Evolutionary conservation across 2,888 invertebrate species (phyloP).

Genomic region (Drosophila limbata): DNA sequence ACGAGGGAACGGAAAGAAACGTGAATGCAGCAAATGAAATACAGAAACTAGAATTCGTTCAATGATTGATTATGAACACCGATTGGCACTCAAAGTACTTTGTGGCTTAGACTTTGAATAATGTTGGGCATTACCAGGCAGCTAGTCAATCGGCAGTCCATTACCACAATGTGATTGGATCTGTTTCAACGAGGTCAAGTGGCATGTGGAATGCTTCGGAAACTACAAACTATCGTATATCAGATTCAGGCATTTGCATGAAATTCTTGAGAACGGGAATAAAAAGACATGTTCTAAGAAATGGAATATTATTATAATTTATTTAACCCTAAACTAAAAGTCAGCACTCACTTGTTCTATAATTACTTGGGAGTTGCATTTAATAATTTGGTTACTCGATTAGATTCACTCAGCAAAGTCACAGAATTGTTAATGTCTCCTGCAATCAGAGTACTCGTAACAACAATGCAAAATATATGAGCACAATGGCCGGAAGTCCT

Average conservation of each 20-base stretch:
- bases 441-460: background rate
- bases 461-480: background rate
- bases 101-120: slow-evolving; percentile 33
- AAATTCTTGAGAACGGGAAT: background rate
- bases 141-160: slow-evolving; percentile 6
- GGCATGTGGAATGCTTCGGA: slow-evolving; percentile 1
- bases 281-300: too few relatives aligned
- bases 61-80: slow-evolving; percentile 75
- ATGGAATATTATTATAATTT: background rate
- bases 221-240: background rate
- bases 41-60: slow-evolving; percentile 27
- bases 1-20: background rate
- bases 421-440: background rate
- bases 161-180: slow-evolving; percentile 9
- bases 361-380: background rate
- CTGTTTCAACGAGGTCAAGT: slow-evolving; percentile 6
- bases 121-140: slow-evolving; percentile 18
- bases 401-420: background rate
- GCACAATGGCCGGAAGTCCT: slow-evolving; percentile 52
- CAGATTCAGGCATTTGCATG: background rate
- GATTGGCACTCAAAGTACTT: slow-evolving; percentile 63
- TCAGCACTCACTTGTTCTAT: too few relatives aligned
- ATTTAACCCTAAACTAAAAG: background rate
- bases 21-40: slow-evolving; percentile 13
- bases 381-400: background rate